phyloP scores from a whole-genome alignment of 2,888 invertebrate species.

The Glaucopsyche alexis region DNA sequence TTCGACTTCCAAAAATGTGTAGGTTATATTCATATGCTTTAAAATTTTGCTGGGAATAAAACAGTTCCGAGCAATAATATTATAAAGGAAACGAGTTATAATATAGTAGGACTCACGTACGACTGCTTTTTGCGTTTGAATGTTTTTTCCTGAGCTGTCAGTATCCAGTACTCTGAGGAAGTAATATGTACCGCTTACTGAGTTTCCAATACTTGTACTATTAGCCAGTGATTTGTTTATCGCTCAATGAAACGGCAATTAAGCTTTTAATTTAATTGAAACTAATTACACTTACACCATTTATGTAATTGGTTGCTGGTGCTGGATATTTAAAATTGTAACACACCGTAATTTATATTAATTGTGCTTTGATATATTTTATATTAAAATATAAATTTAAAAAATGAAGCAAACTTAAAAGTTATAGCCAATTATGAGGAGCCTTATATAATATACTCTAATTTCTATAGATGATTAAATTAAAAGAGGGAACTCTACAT shows the following conservation, averaged over 20 bases:
- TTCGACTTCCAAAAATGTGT: too few species aligned
- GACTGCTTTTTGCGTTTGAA: neutral
- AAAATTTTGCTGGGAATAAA: neutral
- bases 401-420: too few species aligned
- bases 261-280: conserved; percentile 15
- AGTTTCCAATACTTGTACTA: conserved; percentile 21
- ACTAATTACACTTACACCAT: conserved; percentile 7
- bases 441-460: too few species aligned
- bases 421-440: too few species aligned
- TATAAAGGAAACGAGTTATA: neutral
- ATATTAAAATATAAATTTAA: too few species aligned
- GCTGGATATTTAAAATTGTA: neutral
- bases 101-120: too few species aligned
- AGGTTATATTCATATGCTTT: too few species aligned
- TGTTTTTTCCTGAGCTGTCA: neutral
- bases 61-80: neutral
- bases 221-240: conserved; percentile 19
- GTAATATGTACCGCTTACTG: conserved; percentile 9
- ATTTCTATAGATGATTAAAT: too few species aligned
- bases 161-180: too few species aligned
- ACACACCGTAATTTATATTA: neutral
- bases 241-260: conserved; percentile 6
- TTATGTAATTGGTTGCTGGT: conserved; percentile 12
- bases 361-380: too few species aligned
- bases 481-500: too few species aligned